Evolutionary conservation across 30 jellyfish, hydroid and myxozoan genomes (phyloP), one percentile per base, ranked within the genome.

Genomic region (Aurelia aurita complex sp. Pacific): DNA sequence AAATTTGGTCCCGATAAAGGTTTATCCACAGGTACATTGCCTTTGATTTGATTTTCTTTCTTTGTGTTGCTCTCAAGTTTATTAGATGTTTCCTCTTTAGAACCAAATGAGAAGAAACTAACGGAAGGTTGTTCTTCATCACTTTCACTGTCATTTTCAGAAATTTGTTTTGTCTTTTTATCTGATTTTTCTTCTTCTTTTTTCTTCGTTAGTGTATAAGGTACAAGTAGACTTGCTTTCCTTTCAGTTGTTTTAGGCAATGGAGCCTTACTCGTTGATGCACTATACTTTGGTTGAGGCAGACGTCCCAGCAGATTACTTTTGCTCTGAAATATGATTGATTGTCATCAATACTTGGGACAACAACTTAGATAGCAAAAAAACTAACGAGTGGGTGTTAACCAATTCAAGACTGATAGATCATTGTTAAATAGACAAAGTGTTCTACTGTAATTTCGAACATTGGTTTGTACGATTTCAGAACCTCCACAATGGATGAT

Each of bases 61-160:
- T 29, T 66, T 59, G 1, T 10, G 1, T 6, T 16, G 34, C 43
- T 5, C 5, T 8, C 69, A 12, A 4, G 52, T 4, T 5, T 51
- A 16, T 51, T 32, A 3, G 54, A 2, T 16, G 19, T 34, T 12
- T 63, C 68, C 18, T 23, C 71, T 46, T 74, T 62, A 7, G 71
- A 77, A 15, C 86, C 92, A 59, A 79, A 77, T 54, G 96, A 69
- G 91, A 79, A 79, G 62, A 85, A 85, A 57, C 87, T 80, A 7
- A 29, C 35, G 4, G 96, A 57, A 15, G 76, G 53, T 32, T 57
- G 74, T 29, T 89, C 90, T 23, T 80, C 97, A 69, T 79, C 88
- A 70, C 85, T 74, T 16, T 69, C 94, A 64, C 83, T 64, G 19
- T 78, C 96, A 17, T 86, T 81, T 18, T 70, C 91, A 23, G 70